These are phyloP conservation scores for Schizotus pectinicornis DNA, from an alignment of 2,888 invertebrate species.

Conservation along the genomic window DNA sequence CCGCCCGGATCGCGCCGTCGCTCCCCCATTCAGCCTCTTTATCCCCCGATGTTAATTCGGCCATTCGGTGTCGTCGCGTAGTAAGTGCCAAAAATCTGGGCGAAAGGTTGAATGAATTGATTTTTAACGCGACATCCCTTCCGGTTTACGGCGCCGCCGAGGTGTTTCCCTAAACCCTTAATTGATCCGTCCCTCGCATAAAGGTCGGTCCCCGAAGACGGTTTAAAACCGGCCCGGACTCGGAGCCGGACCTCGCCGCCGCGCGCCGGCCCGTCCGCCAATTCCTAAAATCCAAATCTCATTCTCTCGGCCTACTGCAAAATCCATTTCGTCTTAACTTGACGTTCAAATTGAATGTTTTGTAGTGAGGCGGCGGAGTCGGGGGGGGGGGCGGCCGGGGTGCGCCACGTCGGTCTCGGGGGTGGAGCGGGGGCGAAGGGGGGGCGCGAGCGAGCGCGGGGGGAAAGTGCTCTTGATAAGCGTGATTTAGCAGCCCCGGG, in stretches of 20 bases:
- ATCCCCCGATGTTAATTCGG: too few relatives aligned
- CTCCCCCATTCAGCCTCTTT: neutral
- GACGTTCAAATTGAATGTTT: slow-evolving; percentile 58
- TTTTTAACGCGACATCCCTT: slow-evolving; percentile 15
- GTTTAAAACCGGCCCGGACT: slow-evolving; percentile 8
- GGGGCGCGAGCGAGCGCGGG: slow-evolving; percentile 43
- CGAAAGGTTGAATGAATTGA: slow-evolving; percentile 3
- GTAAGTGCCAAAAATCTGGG: too few relatives aligned
- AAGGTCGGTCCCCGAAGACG: slow-evolving; percentile 15
- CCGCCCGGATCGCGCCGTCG: neutral
- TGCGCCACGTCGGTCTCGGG: slow-evolving; percentile 51
- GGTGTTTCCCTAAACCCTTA: neutral
- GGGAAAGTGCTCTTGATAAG: slow-evolving; percentile 63
- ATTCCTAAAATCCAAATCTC: slow-evolving; percentile 60
- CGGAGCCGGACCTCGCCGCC: slow-evolving; percentile 9
- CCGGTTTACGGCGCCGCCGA: slow-evolving; percentile 9
- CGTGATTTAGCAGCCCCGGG: slow-evolving; percentile 81
- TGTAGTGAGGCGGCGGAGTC: slow-evolving; percentile 36
- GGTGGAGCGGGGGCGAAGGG: slow-evolving; percentile 42
- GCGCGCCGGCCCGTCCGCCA: slow-evolving; percentile 11
- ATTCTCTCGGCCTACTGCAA: slow-evolving; percentile 61
- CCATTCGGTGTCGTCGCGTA: too few relatives aligned
- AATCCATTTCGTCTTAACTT: slow-evolving; percentile 67
- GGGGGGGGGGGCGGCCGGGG: slow-evolving; percentile 35
- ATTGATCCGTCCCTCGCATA: slow-evolving; percentile 11